Evolutionary conservation across 1,140 invertebrate species (phyloP).

Genomic region (Hyphantria cunea): DNA sequence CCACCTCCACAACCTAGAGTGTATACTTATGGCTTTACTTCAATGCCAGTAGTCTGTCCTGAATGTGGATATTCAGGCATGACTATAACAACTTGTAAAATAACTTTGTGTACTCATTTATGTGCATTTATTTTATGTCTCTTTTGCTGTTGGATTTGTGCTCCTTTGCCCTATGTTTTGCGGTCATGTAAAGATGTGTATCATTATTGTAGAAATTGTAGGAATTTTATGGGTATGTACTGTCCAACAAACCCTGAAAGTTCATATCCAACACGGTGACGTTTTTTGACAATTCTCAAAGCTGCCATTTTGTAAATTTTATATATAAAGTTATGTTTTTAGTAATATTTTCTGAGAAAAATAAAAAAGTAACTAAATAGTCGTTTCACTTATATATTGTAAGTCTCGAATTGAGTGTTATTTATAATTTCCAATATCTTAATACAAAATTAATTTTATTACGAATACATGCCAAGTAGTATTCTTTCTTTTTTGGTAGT

Average conservation of each 20-base stretch:
- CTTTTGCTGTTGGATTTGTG: slow-evolving; percentile 73
- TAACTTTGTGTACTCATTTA: slow-evolving; percentile 69
- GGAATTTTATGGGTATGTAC: slow-evolving; percentile 66
- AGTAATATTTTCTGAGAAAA: too few relatives aligned
- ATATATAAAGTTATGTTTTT: too few relatives aligned
- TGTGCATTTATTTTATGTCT: slow-evolving; percentile 65
- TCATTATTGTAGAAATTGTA: slow-evolving; percentile 73
- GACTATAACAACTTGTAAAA: slow-evolving; percentile 54
- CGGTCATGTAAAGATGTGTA: slow-evolving; percentile 74
- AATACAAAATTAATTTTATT: too few relatives aligned
- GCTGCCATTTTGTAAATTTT: too few relatives aligned
- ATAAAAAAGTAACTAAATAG: too few relatives aligned
- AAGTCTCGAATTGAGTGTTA: too few relatives aligned
- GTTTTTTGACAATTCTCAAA: too few relatives aligned
- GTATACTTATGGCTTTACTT: slow-evolving; percentile 61
- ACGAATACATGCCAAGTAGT: too few relatives aligned
- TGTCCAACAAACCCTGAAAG: slow-evolving; percentile 66
- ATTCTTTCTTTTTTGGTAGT: too few relatives aligned
- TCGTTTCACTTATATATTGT: too few relatives aligned
- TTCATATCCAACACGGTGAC: slow-evolving; percentile 9
- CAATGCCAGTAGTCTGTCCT: slow-evolving; percentile 62
- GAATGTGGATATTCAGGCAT: slow-evolving; percentile 69
- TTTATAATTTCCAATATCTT: too few relatives aligned
- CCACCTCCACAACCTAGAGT: slow-evolving; percentile 49
- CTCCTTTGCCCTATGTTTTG: slow-evolving; percentile 66